A percentile compares a stretch with the other conserved stretches of the same genome.
Evolutionary conservation across 2,888 invertebrate species (phyloP).

Genomic region (Augiades crinisus): DNA sequence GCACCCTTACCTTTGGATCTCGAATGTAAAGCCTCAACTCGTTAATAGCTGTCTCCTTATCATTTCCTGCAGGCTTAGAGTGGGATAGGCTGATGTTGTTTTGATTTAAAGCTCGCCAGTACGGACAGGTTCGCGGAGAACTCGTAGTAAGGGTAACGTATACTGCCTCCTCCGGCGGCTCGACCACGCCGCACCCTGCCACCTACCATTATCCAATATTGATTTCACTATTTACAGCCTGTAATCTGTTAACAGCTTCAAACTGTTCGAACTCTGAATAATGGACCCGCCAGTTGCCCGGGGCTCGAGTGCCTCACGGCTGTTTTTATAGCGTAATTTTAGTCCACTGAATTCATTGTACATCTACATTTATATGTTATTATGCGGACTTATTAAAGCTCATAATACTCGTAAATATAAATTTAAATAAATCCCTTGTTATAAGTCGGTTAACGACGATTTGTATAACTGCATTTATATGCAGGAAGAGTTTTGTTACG

Average conservation of each 20-base stretch:
- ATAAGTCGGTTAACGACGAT: no score
- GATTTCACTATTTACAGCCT: constrained; percentile 75
- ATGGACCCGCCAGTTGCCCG: constrained; percentile 31
- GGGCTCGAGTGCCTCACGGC: constrained; percentile 4
- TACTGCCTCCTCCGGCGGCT: constrained; percentile 45
- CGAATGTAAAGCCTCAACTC: constrained; percentile 36
- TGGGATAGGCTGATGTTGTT: constrained; percentile 25
- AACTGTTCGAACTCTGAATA: constrained; percentile 44
- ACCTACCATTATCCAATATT: constrained; percentile 72
- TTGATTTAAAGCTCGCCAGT: constrained; percentile 22
- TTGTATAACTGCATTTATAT: no score
- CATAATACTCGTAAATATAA: no score
- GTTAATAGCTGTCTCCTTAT: constrained; percentile 26
- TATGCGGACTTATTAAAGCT: no score
- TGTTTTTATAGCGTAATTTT: constrained; percentile 9
- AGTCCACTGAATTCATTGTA: not conserved
- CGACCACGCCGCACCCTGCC: constrained; percentile 52
- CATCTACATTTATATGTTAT: not conserved
- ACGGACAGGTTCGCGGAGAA: constrained; percentile 10
- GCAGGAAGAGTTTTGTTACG: no score
- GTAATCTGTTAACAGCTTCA: constrained; percentile 64
- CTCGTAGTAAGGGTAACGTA: constrained; percentile 53
- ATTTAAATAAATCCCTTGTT: no score
- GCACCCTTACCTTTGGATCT: constrained; percentile 62
- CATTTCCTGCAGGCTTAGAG: constrained; percentile 26